phyloP scores from a whole-genome alignment of 2,113 vertebrate species.

The Xyliphius kryptos region DNA sequence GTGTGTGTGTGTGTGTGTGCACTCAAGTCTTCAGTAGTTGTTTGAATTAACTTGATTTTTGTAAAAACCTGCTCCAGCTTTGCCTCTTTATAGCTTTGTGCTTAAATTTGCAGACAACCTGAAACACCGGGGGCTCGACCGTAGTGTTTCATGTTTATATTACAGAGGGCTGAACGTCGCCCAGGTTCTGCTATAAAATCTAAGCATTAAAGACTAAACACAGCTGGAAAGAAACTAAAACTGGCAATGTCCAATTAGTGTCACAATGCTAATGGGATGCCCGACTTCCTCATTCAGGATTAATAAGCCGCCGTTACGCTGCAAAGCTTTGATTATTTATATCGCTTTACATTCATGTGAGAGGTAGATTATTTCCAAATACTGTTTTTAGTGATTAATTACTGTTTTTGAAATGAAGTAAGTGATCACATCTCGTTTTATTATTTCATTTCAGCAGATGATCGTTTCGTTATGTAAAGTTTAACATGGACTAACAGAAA shows the following conservation, averaged over 20 bases:
- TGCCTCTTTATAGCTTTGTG: conserved; percentile 16
- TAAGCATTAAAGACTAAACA: conserved; percentile 19
- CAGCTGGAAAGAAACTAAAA: background rate
- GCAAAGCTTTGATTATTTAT: conserved; percentile 5
- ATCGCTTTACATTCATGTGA: background rate
- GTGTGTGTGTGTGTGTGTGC: too few species aligned
- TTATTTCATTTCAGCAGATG: too few species aligned
- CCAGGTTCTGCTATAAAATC: conserved; percentile 13
- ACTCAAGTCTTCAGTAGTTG: too few species aligned
- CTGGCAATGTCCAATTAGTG: conserved; percentile 10
- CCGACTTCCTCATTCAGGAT: conserved; percentile 3
- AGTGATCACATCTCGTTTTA: too few species aligned
- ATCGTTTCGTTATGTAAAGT: too few species aligned
- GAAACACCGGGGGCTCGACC: conserved; percentile 6
- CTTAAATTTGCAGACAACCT: conserved; percentile 28
- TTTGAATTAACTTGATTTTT: too few species aligned
- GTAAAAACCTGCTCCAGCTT: conserved; percentile 28
- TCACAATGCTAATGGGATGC: background rate
- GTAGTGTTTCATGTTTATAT: conserved; percentile 23
- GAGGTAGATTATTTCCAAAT: background rate
- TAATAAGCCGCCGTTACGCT: background rate
- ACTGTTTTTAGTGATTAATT: too few species aligned
- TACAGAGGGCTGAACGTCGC: conserved; percentile 1
- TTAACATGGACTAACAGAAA: too few species aligned
- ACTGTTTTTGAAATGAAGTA: too few species aligned